These are phyloP conservation scores for Spilogale gracilis DNA, from an alignment of 2,113 vertebrate species.

Conservation along the genomic window DNA sequence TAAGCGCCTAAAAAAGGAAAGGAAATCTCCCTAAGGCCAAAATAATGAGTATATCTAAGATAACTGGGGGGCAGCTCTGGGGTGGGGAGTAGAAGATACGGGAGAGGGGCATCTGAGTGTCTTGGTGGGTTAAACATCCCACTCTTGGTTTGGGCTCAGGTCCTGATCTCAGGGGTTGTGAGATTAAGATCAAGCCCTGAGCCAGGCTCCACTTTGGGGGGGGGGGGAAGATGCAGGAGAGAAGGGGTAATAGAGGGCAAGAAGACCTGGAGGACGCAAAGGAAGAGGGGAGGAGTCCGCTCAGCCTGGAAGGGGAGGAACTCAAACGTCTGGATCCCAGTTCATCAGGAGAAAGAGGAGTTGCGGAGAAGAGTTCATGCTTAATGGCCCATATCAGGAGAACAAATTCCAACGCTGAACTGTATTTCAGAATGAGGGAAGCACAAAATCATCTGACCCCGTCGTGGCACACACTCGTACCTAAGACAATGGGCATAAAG, in stretches of 20 bases:
- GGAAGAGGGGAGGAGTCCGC: neutral
- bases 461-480: neutral
- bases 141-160: neutral
- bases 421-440: neutral
- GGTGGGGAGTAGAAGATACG: neutral
- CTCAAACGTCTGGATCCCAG: fast-evolving
- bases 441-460: too few species aligned
- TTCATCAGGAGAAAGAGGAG: neutral
- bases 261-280: neutral
- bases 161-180: neutral
- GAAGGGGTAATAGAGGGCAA: neutral
- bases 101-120: neutral
- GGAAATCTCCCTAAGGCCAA: neutral
- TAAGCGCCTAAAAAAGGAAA: neutral
- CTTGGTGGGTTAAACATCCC: too few species aligned
- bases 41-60: neutral
- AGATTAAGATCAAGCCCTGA: neutral
- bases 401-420: neutral
- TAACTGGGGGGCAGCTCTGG: neutral
- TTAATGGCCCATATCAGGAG: neutral
- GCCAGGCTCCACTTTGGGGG: neutral
- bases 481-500: neutral
- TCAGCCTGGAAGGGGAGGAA: neutral
- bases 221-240: neutral
- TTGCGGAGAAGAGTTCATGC: neutral